These are phyloP conservation scores for pig (Sus scrofa) DNA, from an alignment of 2,113 vertebrate species.

Conservation along the genomic window DNA sequence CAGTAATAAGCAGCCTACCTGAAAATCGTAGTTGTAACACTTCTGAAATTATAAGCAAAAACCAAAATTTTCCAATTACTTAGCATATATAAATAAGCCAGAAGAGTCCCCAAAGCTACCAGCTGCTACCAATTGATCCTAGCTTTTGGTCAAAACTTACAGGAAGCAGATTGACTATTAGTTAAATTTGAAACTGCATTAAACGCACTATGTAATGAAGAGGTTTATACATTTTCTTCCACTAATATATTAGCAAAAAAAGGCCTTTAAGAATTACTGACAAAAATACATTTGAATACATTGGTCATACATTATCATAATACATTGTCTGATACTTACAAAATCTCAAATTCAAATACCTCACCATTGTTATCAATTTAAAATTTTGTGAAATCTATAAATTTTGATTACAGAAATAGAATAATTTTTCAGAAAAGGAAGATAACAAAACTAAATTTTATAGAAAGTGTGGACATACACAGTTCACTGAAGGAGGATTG, in stretches of 20 bases:
- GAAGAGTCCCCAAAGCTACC: background rate
- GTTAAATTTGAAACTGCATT: background rate
- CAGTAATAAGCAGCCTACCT: background rate
- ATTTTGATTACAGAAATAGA: background rate
- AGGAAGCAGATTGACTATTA: conserved; percentile 41
- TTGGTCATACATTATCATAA: background rate
- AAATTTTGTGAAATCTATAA: background rate
- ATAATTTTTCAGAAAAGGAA: background rate
- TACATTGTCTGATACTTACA: background rate
- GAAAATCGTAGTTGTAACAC: background rate
- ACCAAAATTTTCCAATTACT: background rate
- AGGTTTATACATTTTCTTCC: background rate
- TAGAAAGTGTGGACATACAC: background rate
- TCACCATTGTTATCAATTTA: background rate
- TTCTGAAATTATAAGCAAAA: conserved; percentile 23
- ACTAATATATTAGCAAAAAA: background rate
- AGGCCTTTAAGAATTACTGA: background rate
- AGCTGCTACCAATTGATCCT: background rate
- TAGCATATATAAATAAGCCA: background rate
- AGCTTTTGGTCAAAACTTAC: background rate
- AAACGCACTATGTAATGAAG: background rate
- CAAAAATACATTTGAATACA: background rate
- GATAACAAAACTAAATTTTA: background rate
- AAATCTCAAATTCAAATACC: background rate
- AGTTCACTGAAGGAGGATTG: background rate